Percentiles rank a stretch among this genome's conserved stretches.
Conservation (phyloP, 1,140 invertebrate genomes). For the Cyclina sinensis region DNA sequence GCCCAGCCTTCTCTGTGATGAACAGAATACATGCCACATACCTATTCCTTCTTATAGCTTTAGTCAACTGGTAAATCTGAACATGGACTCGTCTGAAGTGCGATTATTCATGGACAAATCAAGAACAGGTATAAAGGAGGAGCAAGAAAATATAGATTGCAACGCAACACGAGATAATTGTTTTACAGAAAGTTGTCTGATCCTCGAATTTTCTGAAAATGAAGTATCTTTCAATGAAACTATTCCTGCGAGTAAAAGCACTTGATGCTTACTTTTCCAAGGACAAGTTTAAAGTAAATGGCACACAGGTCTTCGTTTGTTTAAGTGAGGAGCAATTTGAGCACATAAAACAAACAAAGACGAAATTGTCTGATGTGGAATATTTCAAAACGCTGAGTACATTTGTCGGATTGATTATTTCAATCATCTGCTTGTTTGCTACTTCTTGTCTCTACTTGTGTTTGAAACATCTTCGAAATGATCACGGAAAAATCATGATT, state of each 20-base stretch:
- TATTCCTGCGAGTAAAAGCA: background rate
- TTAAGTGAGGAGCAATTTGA: background rate
- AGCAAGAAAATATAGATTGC: no score
- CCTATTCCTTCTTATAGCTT: background rate
- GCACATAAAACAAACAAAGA: background rate
- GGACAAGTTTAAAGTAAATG: background rate
- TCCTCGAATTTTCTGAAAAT: background rate
- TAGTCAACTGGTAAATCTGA: background rate
- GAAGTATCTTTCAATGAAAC: background rate
- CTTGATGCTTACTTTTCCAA: background rate
- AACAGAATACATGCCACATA: background rate
- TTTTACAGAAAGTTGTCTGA: no score
- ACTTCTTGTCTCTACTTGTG: background rate
- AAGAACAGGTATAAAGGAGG: no score
- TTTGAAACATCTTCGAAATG: background rate
- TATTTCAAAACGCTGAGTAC: background rate
- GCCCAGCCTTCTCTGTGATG: background rate
- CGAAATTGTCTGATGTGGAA: background rate
- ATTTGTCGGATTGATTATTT: background rate
- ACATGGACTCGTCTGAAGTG: background rate
- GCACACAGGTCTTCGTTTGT: background rate
- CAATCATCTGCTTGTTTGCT: background rate
- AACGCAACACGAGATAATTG: no score
- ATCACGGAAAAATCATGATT: background rate
- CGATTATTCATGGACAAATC: no score